phyloP scores from a whole-genome alignment of 1,140 invertebrate species.

The Drosophila pruinosa region DNA sequence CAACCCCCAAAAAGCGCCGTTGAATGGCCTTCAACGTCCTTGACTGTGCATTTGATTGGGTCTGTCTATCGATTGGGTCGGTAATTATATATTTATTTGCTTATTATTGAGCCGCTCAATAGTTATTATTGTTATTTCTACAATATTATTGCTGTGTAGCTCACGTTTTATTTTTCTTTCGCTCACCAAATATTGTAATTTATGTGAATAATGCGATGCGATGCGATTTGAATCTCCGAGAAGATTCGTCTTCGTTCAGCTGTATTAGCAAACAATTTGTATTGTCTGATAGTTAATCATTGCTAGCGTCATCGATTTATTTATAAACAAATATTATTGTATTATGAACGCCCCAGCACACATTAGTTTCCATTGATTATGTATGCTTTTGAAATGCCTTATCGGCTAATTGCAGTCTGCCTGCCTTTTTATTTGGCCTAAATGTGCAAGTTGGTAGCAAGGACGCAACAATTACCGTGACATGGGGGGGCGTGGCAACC shows the following conservation, averaged over 20 bases:
- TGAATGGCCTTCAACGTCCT: conserved; percentile 82
- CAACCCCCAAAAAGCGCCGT: conserved; percentile 73
- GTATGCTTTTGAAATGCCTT: conserved; percentile 55
- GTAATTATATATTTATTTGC: conserved; percentile 79
- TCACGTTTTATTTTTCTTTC: conserved; percentile 47
- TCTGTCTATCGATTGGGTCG: conserved; percentile 56
- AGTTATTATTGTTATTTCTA: neutral
- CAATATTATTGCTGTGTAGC: conserved; percentile 30
- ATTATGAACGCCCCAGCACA: conserved; percentile 51
- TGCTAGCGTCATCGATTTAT: conserved; percentile 75
- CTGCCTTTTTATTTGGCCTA: conserved; percentile 37
- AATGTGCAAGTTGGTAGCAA: conserved; percentile 38
- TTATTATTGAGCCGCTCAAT: conserved; percentile 62
- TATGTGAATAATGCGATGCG: conserved; percentile 73
- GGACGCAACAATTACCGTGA: conserved; percentile 2
- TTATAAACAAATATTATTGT: conserved; percentile 75
- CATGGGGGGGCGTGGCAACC: neutral
- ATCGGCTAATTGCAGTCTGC: conserved; percentile 50
- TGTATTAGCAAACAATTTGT: conserved; percentile 79
- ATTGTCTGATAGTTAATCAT: conserved; percentile 78
- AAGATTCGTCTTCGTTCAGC: conserved; percentile 33
- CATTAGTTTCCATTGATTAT: conserved; percentile 59
- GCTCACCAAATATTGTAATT: conserved; percentile 79
- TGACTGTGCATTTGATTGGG: conserved; percentile 63
- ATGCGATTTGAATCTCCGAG: conserved; percentile 47